These are phyloP conservation scores for Tretioscincus oriximinensis DNA, from an alignment of 2,113 vertebrate species.

Conservation along the genomic window DNA sequence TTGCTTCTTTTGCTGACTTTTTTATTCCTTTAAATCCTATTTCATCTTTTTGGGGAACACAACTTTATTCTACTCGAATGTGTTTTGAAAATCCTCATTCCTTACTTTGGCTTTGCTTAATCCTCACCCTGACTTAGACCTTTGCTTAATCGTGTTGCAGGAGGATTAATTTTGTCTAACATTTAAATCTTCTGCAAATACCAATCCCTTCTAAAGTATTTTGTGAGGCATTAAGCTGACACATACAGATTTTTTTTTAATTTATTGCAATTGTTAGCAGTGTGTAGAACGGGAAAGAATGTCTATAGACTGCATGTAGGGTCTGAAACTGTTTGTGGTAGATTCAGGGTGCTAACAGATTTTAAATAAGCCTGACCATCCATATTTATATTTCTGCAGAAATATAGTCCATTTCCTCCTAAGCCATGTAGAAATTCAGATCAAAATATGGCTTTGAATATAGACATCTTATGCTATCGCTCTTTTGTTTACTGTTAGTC, in stretches of 20 bases:
- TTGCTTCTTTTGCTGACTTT: neutral
- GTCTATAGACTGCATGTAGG: conserved; percentile 8
- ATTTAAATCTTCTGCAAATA: conserved; percentile 25
- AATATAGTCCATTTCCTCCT: neutral
- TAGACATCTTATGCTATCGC: no score
- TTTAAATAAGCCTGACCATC: neutral
- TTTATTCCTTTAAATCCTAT: neutral
- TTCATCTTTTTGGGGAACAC: neutral
- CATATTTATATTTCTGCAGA: conserved; percentile 6
- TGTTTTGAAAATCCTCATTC: neutral
- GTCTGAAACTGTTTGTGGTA: neutral
- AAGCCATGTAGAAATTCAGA: no score
- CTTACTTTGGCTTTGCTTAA: neutral
- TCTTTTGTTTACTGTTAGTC: no score
- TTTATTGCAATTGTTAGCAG: conserved; percentile 36
- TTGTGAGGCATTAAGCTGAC: conserved; percentile 8
- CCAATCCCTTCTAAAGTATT: neutral
- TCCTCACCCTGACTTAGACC: neutral
- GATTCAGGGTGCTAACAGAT: conserved; percentile 11
- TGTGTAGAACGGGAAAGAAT: neutral
- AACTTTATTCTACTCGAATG: neutral
- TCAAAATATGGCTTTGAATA: no score
- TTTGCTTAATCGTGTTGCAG: neutral
- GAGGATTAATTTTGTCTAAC: neutral
- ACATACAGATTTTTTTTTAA: conserved; percentile 4